phyloP scores from a whole-genome alignment of 2,797 vertebrate species.

The Bradypodion ventrale region DNA sequence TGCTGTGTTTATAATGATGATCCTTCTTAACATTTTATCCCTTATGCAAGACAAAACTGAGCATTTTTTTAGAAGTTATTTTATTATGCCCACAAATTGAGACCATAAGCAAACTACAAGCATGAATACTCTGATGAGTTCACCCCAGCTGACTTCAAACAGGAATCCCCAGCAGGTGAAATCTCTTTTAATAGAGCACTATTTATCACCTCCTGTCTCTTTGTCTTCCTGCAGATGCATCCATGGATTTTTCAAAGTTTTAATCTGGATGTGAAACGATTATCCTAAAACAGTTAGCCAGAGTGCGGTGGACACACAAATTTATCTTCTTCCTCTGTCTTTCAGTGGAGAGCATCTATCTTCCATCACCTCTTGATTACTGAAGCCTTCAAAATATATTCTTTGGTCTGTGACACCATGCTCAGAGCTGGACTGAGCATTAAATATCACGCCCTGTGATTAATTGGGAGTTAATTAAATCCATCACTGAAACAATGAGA shows the following conservation, averaged over 20 bases:
- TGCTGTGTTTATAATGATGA: conserved; percentile 30
- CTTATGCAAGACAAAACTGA: conserved; percentile 32
- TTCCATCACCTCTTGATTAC: conserved; percentile 86
- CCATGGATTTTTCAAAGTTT: conserved; percentile 73
- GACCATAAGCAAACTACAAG: conserved; percentile 49
- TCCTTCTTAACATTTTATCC: background rate
- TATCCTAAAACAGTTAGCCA: conserved; percentile 80
- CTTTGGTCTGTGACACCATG: conserved; percentile 80
- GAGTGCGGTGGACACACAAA: conserved; percentile 77
- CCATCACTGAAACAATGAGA: conserved; percentile 97
- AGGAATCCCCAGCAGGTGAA: conserved; percentile 66
- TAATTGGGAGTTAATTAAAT: conserved; percentile 99
- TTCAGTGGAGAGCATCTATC: conserved; percentile 89
- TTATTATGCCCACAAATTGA: conserved; percentile 29
- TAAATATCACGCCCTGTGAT: conserved; percentile 97
- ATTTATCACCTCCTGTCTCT: conserved; percentile 66
- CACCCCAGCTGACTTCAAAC: conserved; percentile 58
- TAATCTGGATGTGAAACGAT: conserved; percentile 80
- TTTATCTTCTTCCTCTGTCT: conserved; percentile 78
- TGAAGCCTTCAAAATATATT: conserved; percentile 86
- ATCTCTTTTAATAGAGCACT: conserved; percentile 64
- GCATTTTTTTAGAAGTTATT: conserved; percentile 40
- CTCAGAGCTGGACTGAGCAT: conserved; percentile 84
- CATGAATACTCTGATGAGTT: conserved; percentile 62
- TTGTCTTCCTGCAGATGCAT: conserved; percentile 67